Evolutionary conservation across 2,888 invertebrate species (phyloP), one percentile per base, ranked within the genome.

Genomic region (Diloba caeruleocephala): DNA sequence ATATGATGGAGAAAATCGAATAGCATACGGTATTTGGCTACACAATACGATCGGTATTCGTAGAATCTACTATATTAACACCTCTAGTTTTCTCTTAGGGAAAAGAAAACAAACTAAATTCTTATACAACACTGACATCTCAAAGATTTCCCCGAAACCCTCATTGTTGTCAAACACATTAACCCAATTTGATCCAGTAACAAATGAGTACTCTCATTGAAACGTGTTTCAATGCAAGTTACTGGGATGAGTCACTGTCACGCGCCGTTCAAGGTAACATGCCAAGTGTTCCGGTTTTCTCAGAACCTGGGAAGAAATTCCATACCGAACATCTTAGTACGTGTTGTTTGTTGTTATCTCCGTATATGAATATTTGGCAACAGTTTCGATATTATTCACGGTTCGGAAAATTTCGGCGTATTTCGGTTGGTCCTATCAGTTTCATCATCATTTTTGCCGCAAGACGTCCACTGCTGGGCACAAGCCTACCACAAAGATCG

Each of bases 231-330:
- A 58, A 50, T 58, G 45, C 25, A 34, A 46, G 43, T 58, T 44
- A 62, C 25, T 38, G 15, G 34, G 25, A 51, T 65, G 61, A 61
- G 17, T 61, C 61, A 62, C 5, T 28, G 10, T 19, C 82, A 79
- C 80, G 76, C 81, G 83, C 74, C 77, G 32, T 49, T 43, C 72
- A 75, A 75, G 71, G 76, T 69, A 54, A 57, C 43, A 56, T 68
- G 83, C 79, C 80, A 85, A 86, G 67, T 60, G 79, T 81, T 82
- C 81, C 82, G 81, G 84, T 79, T 81, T 82, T 80, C 81, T 70
- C 65, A 57, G 81, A 82, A 84, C 45, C 54, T 36, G 45, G 52
- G 54, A 62, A 73, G 32, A 73, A 72, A 83, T 82, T 74, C 71
- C 76, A 56, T 39, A 69, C 78, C 70, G 50, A n/a, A n/a, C n/a